phyloP scores from a whole-genome alignment of 2,113 vertebrate genomes.

The zebrafish (Danio rerio) region DNA sequence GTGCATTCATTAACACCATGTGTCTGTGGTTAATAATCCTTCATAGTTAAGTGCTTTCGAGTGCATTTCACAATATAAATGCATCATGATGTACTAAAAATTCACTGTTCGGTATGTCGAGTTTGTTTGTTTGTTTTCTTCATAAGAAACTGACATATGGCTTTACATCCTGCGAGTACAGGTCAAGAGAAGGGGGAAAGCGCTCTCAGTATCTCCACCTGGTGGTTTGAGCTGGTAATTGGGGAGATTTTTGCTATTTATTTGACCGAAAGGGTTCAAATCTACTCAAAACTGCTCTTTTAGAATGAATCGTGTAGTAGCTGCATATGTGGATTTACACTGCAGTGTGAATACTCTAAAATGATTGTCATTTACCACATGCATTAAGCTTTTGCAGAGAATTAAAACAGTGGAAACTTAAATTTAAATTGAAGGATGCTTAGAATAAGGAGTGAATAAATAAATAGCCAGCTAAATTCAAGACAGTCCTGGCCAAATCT shows the following conservation, averaged over 20 bases:
- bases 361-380: slow-evolving; percentile 28
- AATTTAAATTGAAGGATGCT: neutral
- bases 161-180: slow-evolving; percentile 35
- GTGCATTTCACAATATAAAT: slow-evolving; percentile 39
- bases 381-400: neutral
- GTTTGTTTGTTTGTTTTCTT: slow-evolving; percentile 12
- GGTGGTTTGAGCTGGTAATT: slow-evolving; percentile 23
- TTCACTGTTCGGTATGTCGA: slow-evolving; percentile 6
- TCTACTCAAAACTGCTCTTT: neutral
- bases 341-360: neutral
- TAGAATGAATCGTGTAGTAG: neutral
- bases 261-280: neutral
- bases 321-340: neutral
- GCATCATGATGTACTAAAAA: slow-evolving; percentile 17
- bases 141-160: slow-evolving; percentile 28
- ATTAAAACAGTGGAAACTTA: neutral
- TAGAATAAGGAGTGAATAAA: neutral
- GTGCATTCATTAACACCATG: slow-evolving; percentile 4
- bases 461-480: neutral
- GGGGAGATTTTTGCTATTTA: neutral
- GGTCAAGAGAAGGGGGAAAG: slow-evolving; percentile 15
- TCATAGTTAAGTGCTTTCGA: slow-evolving; percentile 38
- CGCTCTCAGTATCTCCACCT: neutral
- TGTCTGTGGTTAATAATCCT: neutral
- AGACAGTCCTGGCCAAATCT: neutral